These are phyloP conservation scores for Chaetodon trifasciatus DNA, from an alignment of 2,797 vertebrate genomes.

Conservation along the genomic window DNA sequence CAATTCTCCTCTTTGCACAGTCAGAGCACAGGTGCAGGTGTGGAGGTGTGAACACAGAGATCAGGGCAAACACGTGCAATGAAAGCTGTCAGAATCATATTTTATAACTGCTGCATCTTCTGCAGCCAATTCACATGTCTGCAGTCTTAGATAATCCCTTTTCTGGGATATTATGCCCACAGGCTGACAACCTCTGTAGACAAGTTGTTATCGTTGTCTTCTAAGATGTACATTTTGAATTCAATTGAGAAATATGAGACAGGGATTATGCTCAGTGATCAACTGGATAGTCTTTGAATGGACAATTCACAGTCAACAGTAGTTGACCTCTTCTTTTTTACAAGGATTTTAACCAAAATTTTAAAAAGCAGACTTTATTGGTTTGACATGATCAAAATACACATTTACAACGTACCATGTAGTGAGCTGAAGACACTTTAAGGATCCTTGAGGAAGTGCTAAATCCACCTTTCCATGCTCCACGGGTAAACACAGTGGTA, in stretches of 20 bases:
- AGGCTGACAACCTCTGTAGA: constrained; percentile 28
- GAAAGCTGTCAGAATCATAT: constrained; percentile 42
- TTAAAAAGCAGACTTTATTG: constrained; percentile 19
- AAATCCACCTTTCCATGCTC: constrained; percentile 68
- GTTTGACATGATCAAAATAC: constrained; percentile 36
- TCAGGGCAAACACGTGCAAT: constrained; percentile 43
- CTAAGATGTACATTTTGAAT: constrained; percentile 4
- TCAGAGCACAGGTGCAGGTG: constrained; percentile 52
- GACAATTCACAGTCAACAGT: not conserved
- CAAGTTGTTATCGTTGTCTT: not conserved
- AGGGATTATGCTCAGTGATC: constrained; percentile 3
- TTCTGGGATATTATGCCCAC: constrained; percentile 15
- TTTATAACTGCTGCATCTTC: constrained; percentile 32
- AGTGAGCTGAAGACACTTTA: constrained; percentile 43
- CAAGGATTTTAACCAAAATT: not conserved
- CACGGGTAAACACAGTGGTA: constrained; percentile 40
- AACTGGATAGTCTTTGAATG: not conserved
- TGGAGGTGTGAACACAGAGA: constrained; percentile 41
- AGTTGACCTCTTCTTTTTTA: not conserved
- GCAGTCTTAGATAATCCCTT: constrained; percentile 8
- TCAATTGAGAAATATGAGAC: not conserved
- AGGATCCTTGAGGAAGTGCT: constrained; percentile 50
- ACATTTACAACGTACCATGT: constrained; percentile 71
- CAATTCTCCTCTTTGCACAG: constrained; percentile 11
- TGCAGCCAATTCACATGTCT: constrained; percentile 24